phyloP scores from a whole-genome alignment of 2,888 invertebrate species.

The Argynnis bischoffii region DNA sequence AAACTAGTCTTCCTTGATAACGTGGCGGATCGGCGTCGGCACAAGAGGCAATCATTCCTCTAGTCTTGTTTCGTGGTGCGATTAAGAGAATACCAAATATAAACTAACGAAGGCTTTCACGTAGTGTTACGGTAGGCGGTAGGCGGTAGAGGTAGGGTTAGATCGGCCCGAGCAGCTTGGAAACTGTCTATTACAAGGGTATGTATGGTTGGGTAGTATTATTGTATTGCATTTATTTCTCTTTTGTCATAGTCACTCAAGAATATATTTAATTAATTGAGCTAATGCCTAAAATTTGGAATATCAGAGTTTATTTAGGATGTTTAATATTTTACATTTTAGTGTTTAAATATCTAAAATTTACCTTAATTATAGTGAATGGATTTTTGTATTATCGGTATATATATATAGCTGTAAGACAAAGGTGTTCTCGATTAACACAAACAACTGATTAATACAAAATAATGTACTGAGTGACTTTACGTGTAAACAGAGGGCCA shows the following conservation, averaged over 20 bases:
- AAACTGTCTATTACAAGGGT: slow-evolving; percentile 66
- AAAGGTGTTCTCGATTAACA: slow-evolving; percentile 80
- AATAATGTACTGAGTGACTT: slow-evolving; percentile 82
- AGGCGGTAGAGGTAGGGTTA: slow-evolving; percentile 43
- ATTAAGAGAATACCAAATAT: slow-evolving; percentile 80
- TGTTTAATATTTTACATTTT: slow-evolving; percentile 82
- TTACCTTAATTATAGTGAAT: slow-evolving; percentile 82
- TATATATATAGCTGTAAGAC: slow-evolving; percentile 79
- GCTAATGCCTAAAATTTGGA: slow-evolving; percentile 82
- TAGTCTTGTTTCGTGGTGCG: slow-evolving; percentile 81
- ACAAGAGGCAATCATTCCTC: slow-evolving; percentile 80
- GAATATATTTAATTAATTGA: slow-evolving; percentile 80
- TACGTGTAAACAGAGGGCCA: slow-evolving; percentile 82
- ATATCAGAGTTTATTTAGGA: slow-evolving; percentile 83
- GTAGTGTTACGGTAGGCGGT: slow-evolving; percentile 54
- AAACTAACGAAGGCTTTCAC: slow-evolving; percentile 76
- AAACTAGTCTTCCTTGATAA: slow-evolving; percentile 80
- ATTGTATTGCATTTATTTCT: slow-evolving; percentile 81
- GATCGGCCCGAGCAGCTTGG: slow-evolving; percentile 77
- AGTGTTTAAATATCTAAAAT: slow-evolving; percentile 82
- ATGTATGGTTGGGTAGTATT: slow-evolving; percentile 77
- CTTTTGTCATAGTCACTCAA: slow-evolving; percentile 80
- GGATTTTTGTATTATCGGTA: slow-evolving; percentile 83
- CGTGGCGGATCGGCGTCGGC: slow-evolving; percentile 59
- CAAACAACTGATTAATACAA: slow-evolving; percentile 80